Percentiles rank a stretch among this genome's conserved stretches.
phyloP scores from a whole-genome alignment of 2,797 vertebrate genomes.

The Pogoniulus pusillus region DNA sequence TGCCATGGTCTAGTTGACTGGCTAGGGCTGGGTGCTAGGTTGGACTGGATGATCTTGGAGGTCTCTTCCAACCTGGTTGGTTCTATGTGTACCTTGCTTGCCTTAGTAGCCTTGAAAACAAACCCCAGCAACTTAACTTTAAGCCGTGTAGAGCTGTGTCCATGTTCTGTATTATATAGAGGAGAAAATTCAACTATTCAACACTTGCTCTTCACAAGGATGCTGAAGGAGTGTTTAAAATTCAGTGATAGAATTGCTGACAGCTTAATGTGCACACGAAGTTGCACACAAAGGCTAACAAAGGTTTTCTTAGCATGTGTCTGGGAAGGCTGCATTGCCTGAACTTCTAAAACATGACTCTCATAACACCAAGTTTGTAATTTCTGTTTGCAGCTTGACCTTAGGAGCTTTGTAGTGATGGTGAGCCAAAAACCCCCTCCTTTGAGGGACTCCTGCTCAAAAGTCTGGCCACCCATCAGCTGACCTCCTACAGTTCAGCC shows the following conservation, averaged over 20 bases:
- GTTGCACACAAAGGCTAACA: neutral
- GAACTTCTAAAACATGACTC: neutral
- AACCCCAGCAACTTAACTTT: neutral
- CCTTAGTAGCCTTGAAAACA: neutral
- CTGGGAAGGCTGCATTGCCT: neutral
- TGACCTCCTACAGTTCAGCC: neutral
- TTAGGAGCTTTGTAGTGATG: neutral
- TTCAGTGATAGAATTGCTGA: neutral
- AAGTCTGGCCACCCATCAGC: conserved; percentile 5
- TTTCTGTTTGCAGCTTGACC: conserved; percentile 13
- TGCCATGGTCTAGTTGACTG: too few species aligned
- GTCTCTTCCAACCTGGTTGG: too few species aligned
- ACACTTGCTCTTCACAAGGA: neutral
- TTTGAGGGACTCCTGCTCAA: neutral
- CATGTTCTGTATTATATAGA: neutral
- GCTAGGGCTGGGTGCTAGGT: too few species aligned
- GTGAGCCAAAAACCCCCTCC: conserved; percentile 9
- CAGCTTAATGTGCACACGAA: neutral
- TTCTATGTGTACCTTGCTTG: neutral
- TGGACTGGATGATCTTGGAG: too few species aligned
- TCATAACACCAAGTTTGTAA: neutral
- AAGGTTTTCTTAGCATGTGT: neutral
- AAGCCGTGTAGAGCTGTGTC: neutral
- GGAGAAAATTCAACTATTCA: fast-evolving
- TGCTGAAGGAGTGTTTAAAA: neutral